phyloP scores from a whole-genome alignment of 2,113 vertebrate species.

The Syngnathoides biaculeatus region DNA sequence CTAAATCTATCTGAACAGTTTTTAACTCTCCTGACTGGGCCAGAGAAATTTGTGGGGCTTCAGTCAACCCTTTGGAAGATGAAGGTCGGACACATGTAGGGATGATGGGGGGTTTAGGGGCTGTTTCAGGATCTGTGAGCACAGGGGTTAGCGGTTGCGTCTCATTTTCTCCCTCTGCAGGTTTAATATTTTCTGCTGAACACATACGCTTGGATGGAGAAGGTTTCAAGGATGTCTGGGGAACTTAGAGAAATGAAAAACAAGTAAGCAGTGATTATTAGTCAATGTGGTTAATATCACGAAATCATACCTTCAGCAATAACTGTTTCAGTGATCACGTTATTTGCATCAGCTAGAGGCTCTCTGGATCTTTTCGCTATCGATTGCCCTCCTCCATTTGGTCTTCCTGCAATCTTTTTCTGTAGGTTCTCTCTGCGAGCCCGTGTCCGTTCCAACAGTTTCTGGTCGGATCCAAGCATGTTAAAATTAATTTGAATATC shows the following conservation, averaged over 20 bases:
- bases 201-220: slow-evolving; percentile 89
- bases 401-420: slow-evolving; percentile 90
- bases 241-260: slow-evolving; percentile 41
- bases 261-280: background rate
- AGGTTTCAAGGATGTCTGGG: slow-evolving; percentile 79
- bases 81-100: slow-evolving; percentile 16
- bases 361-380: slow-evolving; percentile 81
- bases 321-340: slow-evolving; percentile 56
- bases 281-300: background rate
- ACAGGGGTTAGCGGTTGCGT: slow-evolving; percentile 14
- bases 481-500: too few species aligned
- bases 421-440: slow-evolving; percentile 94
- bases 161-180: slow-evolving; percentile 66
- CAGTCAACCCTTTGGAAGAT: slow-evolving; percentile 38
- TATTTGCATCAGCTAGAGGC: slow-evolving; percentile 83
- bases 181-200: slow-evolving; percentile 70
- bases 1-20: background rate
- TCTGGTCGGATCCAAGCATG: slow-evolving; percentile 68
- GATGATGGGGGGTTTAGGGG: slow-evolving; percentile 52
- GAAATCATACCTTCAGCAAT: slow-evolving; percentile 74
- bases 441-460: slow-evolving; percentile 92
- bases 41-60: slow-evolving; percentile 3
- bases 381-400: slow-evolving; percentile 66
- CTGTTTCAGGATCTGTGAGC: slow-evolving; percentile 52
- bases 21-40: slow-evolving; percentile 4